Evolutionary conservation across 2,888 invertebrate genomes (phyloP).

Genomic region (Sialis fuliginosa): DNA sequence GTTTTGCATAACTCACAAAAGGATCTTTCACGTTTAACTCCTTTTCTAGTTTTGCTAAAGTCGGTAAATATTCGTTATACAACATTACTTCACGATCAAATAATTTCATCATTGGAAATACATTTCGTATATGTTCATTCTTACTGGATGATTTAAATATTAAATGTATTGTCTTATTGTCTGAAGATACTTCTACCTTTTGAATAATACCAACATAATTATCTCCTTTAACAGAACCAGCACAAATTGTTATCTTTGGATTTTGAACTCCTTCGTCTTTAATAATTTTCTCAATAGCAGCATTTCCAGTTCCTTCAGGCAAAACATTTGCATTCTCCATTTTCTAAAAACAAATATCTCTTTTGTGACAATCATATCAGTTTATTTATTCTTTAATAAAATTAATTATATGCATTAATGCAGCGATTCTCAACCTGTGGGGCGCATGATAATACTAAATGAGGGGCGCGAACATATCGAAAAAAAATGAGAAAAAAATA

Average conservation of each 20-base stretch:
- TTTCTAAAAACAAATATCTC: too few relatives aligned
- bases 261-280: constrained; percentile 7
- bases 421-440: too few relatives aligned
- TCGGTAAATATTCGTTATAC: constrained; percentile 7
- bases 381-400: too few relatives aligned
- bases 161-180: constrained; percentile 1
- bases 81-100: constrained; percentile 2
- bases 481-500: too few relatives aligned
- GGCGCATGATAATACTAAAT: too few relatives aligned
- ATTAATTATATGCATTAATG: too few relatives aligned
- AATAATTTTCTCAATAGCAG: constrained; percentile 6
- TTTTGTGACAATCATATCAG: too few relatives aligned
- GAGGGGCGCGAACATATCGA: too few relatives aligned
- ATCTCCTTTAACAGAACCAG: constrained; percentile 14
- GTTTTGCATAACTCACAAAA: neutral
- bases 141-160: constrained; percentile 3
- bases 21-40: constrained; percentile 4
- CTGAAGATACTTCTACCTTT: constrained; percentile 8
- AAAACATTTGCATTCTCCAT: neutral
- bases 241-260: constrained; percentile 8
- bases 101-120: neutral
- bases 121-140: neutral
- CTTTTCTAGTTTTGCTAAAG: constrained; percentile 8
- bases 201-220: constrained; percentile 16
- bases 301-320: neutral